These are phyloP conservation scores for Tuta absoluta DNA, from an alignment of 2,888 invertebrate genomes.

Conservation along the genomic window DNA sequence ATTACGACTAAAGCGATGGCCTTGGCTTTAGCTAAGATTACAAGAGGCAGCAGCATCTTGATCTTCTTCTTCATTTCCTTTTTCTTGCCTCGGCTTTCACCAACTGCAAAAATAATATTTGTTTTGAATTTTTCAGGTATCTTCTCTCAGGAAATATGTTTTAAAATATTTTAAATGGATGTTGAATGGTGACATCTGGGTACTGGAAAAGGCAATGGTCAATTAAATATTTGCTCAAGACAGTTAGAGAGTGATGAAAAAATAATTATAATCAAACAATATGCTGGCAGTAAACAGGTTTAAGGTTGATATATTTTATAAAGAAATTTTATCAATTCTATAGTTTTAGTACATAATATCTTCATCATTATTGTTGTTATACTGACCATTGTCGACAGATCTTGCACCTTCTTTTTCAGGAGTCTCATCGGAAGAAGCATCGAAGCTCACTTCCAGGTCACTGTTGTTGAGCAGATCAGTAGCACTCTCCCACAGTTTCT, in stretches of 20 bases:
- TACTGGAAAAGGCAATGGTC: too few species aligned
- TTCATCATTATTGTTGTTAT: background rate
- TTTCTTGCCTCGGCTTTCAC: conserved; percentile 85
- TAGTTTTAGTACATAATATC: background rate
- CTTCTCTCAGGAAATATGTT: too few species aligned
- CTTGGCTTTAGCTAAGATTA: conserved; percentile 84
- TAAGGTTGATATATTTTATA: too few species aligned
- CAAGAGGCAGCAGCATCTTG: conserved; percentile 75
- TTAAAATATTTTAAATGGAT: too few species aligned
- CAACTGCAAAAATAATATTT: background rate
- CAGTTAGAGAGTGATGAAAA: too few species aligned
- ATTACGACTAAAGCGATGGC: conserved; percentile 84
- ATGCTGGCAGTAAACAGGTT: too few species aligned
- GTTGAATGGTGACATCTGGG: too few species aligned
- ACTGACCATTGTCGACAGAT: conserved; percentile 60
- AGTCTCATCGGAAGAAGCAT: conserved; percentile 49
- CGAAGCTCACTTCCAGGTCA: conserved; percentile 66
- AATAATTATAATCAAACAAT: too few species aligned
- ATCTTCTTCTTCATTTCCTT: conserved; percentile 81
- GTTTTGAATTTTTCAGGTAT: background rate
- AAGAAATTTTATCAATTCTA: background rate
- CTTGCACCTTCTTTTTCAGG: conserved; percentile 54
- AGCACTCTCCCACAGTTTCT: conserved; percentile 63
- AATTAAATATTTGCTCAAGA: too few species aligned
- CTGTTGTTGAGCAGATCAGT: conserved; percentile 60